phyloP scores from a whole-genome alignment of 2,113 vertebrate genomes.

The Otus sunia region DNA sequence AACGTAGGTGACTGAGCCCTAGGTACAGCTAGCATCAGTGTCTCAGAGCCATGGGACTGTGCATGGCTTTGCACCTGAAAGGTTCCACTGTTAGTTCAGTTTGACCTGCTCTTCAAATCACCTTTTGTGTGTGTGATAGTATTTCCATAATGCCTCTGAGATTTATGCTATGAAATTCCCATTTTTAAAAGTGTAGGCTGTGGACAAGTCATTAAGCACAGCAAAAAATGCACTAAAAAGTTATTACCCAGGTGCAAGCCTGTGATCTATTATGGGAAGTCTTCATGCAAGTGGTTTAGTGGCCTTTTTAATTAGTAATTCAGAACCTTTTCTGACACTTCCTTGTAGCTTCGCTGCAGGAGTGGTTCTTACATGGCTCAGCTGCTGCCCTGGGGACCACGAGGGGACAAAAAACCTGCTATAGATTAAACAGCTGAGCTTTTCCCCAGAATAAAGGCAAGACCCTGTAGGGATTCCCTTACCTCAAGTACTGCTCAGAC shows the following conservation, averaged over 20 bases:
- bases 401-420: not conserved
- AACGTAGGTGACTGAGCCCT: not conserved
- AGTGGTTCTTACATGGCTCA: not conserved
- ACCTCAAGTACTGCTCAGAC: not conserved
- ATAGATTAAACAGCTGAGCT: not conserved
- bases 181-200: conserved; percentile 5
- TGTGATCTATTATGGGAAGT: not conserved
- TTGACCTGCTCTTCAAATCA: not conserved
- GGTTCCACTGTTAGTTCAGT: not conserved
- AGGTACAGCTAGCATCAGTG: not conserved
- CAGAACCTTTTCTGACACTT: not conserved
- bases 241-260: not conserved
- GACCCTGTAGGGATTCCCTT: not conserved
- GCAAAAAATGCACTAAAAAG: conserved; percentile 6
- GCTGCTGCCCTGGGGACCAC: not conserved
- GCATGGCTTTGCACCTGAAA: not conserved
- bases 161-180: not conserved
- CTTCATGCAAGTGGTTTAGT: not conserved
- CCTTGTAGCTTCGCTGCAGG: not conserved
- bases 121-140: not conserved
- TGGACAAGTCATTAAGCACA: conserved; percentile 27
- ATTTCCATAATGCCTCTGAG: conserved; percentile 17
- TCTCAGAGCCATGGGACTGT: no score
- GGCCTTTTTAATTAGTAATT: conserved; percentile 17
- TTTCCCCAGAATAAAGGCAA: not conserved